Base-by-base conservation (phyloP, 2,113 vertebrate species). In the Lepisosteus osseus region DNA sequence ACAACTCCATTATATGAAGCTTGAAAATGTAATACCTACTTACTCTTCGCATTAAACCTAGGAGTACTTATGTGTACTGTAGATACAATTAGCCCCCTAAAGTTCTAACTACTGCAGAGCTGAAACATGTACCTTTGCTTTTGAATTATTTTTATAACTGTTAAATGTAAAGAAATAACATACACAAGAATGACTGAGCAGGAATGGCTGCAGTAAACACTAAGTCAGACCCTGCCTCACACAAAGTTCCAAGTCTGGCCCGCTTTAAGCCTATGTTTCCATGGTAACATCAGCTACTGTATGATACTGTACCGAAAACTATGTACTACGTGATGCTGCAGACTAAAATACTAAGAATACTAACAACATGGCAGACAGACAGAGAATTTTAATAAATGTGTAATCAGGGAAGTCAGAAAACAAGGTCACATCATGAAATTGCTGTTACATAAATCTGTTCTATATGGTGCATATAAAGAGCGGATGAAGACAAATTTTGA, bases 221-320 rank as follows among this genome's bases (percentile, higher is more conserved):
- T 65, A 67, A 68, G 72, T 68, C 73, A 72, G 69, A 67, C 54
- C 72, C 67, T 68, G 69, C 78, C 63, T 70, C 72, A 79, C 74
- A 74, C 67, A 79, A 79, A 77, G 80, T 76, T 77, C 73, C 67
- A 54, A 51, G 65, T 51, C 43, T 67, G 69, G 76, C 62, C 67
- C 69, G 65, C 78, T 79, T 78, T 78, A 82, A 82, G 79, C 74
- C 78, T 77, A 44, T 14, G 78, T 82, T 82, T 72, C 80, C 80
- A 79, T 82, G 76, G 80, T 79, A 72, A 79, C 80, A 76, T 67
- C 74, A 74, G 71, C 72, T 43, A 71, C 59, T 54, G 69, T 77
- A 77, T 74, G 62, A 82, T 72, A 70, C 76, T 75, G 72, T 41
- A 64, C 54, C 72, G 61, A 73, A 76, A 78, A 75, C 77, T 74